phyloP scores from a whole-genome alignment of 2,888 invertebrate species.

The Drosophila rubida region DNA sequence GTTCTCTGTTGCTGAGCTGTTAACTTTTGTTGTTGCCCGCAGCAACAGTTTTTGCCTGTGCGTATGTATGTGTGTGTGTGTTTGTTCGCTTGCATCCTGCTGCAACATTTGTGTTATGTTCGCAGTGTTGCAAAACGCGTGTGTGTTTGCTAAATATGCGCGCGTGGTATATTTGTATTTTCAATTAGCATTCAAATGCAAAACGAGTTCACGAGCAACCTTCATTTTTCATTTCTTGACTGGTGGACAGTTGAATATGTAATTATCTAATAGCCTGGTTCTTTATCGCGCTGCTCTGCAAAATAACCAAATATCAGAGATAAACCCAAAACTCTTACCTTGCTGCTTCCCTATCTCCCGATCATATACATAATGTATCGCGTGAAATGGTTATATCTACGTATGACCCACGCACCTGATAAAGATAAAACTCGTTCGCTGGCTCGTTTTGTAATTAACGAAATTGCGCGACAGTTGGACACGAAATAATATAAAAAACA shows the following conservation, averaged over 20 bases:
- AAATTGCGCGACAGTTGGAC: slow-evolving; percentile 53
- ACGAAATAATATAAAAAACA: slow-evolving; percentile 12
- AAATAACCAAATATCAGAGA: slow-evolving; percentile 66
- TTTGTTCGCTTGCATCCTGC: slow-evolving; percentile 35
- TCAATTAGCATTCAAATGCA: slow-evolving; percentile 49
- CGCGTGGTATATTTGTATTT: slow-evolving; percentile 46
- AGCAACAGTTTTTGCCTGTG: slow-evolving; percentile 39
- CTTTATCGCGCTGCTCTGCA: slow-evolving; percentile 54
- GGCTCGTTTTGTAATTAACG: slow-evolving; percentile 56
- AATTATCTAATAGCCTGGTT: slow-evolving; percentile 58
- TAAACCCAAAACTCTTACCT: slow-evolving; percentile 56
- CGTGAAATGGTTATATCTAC: slow-evolving; percentile 6
- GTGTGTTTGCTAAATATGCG: slow-evolving; percentile 32
- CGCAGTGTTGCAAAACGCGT: slow-evolving; percentile 58
- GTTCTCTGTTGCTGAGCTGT: slow-evolving; percentile 8
- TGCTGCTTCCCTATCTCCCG: not conserved
- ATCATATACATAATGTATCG: not conserved
- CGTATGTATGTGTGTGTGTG: not conserved
- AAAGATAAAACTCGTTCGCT: slow-evolving; percentile 28
- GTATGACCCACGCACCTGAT: slow-evolving; percentile 56
- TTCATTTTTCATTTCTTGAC: slow-evolving; percentile 16
- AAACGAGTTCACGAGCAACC: slow-evolving; percentile 45
- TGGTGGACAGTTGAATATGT: slow-evolving; percentile 23
- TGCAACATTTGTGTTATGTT: slow-evolving; percentile 20
- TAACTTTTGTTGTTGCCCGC: slow-evolving; percentile 16